These are phyloP conservation scores for Dendrocincla fuliginosa DNA, from an alignment of 2,797 vertebrate genomes.

Conservation along the genomic window DNA sequence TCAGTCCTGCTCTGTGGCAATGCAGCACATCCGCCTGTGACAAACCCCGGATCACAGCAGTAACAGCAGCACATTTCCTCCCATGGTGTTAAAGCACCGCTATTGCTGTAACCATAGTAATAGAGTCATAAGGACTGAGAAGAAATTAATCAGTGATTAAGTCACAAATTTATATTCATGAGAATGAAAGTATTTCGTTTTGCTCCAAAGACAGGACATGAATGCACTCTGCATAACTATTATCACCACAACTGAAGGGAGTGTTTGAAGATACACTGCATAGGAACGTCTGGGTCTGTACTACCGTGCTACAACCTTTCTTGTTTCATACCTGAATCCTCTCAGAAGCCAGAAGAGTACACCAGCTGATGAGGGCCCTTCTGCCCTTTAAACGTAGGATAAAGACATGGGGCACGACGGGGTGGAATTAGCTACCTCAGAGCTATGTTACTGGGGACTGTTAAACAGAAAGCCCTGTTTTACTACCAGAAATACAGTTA, in stretches of 20 bases:
- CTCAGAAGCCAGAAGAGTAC: rapidly evolving
- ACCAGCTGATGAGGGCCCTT: neutral
- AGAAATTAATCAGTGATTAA: neutral
- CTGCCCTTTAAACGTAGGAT: neutral
- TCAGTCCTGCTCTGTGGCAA: neutral
- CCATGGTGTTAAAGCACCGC: rapidly evolving
- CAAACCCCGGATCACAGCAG: neutral
- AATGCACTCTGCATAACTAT: neutral
- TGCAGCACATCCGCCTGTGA: neutral
- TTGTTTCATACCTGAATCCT: neutral
- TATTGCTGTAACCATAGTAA: neutral
- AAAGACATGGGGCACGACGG: neutral
- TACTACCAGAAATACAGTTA: neutral
- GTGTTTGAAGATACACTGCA: neutral
- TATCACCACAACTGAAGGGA: neutral
- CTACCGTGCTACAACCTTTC: neutral
- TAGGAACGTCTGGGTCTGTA: neutral
- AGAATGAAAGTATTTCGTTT: neutral
- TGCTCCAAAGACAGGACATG: neutral
- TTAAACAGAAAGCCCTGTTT: neutral
- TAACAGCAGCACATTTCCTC: neutral
- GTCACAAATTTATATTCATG: neutral
- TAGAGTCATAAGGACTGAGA: neutral
- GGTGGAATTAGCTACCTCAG: neutral
- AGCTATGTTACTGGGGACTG: neutral